Conservation (phyloP, 2,888 invertebrate genomes). For the Pharmacophagus antenor region DNA sequence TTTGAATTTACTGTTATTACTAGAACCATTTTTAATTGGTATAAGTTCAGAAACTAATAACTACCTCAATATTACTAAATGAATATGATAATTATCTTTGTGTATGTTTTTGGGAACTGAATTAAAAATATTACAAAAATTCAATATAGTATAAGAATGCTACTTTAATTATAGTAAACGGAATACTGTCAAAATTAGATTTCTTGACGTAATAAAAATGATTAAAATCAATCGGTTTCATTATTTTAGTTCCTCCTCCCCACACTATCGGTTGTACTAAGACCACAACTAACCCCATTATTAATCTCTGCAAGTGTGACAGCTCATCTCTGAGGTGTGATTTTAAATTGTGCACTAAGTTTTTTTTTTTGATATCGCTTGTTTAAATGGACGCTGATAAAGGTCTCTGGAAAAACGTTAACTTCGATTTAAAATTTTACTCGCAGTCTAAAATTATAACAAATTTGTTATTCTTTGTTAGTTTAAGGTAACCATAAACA, state of each 20-base stretch:
- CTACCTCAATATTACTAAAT: conserved; percentile 81
- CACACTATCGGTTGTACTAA: neutral
- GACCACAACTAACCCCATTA: too few species aligned
- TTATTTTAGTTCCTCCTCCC: conserved; percentile 33
- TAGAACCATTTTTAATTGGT: conserved; percentile 76
- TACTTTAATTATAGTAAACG: conserved; percentile 74
- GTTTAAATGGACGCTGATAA: neutral
- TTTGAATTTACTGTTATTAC: conserved; percentile 72
- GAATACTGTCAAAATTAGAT: conserved; percentile 78
- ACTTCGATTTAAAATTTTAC: conserved; percentile 5
- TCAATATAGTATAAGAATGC: conserved; percentile 43
- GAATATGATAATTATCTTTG: conserved; percentile 79
- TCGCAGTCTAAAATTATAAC: conserved; percentile 7
- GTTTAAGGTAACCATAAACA: conserved; percentile 19
- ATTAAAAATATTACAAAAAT: conserved; percentile 25
- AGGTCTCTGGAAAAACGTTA: neutral
- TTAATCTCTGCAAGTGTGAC: neutral
- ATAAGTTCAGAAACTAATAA: conserved; percentile 80
- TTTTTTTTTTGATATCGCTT: conserved; percentile 10
- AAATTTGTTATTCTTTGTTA: conserved; percentile 23
- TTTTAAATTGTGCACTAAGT: conserved; percentile 4
- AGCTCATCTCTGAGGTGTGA: neutral
- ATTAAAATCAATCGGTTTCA: conserved; percentile 51
- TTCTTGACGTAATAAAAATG: conserved; percentile 79
- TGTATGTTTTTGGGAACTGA: conserved; percentile 76